A percentile compares a stretch with the other conserved stretches of the same genome.
These are phyloP conservation scores for Pachyuromys duprasi DNA, from an alignment of 2,797 vertebrate species.

Conservation along the genomic window DNA sequence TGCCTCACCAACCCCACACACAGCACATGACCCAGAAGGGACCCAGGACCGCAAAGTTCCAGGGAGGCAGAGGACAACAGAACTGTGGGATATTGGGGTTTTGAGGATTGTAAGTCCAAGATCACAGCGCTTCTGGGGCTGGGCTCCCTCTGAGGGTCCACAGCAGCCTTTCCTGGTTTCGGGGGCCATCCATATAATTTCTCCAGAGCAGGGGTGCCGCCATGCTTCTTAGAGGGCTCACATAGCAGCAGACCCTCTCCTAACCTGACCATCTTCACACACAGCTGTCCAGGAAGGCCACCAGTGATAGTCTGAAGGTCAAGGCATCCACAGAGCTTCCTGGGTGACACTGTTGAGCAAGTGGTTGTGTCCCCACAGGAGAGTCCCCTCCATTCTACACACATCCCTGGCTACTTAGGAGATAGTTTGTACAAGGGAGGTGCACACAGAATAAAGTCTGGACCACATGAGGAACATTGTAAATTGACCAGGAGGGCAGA, in stretches of 20 bases:
- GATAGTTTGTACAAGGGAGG: not conserved
- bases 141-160: not conserved
- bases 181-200: not conserved
- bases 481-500: not conserved
- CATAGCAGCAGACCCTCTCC: not conserved
- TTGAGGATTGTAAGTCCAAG: not conserved
- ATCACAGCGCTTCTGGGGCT: not conserved
- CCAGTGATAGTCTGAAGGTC: not conserved
- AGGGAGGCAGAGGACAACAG: not conserved
- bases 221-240: rapidly evolving
- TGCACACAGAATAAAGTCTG: not conserved
- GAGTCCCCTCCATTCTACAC: not conserved
- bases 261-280: not conserved
- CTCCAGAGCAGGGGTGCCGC: rapidly evolving
- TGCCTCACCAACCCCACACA: not conserved
- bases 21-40: not conserved
- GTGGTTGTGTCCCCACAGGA: not conserved
- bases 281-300: not conserved
- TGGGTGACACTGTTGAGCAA: not conserved
- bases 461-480: not conserved
- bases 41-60: not conserved
- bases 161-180: not conserved
- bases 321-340: not conserved
- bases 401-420: not conserved
- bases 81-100: no score